Percentiles rank a stretch among this genome's conserved stretches.
Conservation (phyloP, 2,113 vertebrate genomes). For the Apteryx owenii region DNA sequence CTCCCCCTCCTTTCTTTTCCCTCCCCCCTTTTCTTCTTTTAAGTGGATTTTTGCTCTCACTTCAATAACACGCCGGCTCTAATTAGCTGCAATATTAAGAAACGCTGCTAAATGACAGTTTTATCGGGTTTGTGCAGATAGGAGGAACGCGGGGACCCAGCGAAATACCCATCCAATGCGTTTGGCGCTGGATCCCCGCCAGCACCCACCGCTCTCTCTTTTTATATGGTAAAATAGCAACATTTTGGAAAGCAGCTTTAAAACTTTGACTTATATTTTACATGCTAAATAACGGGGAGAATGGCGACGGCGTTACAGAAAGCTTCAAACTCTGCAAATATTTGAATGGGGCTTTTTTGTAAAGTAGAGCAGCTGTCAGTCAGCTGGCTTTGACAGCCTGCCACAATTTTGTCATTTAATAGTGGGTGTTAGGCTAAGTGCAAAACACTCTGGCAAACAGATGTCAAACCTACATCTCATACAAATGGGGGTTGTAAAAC, state of each 20-base stretch:
- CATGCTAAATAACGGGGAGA: slow-evolving; percentile 77
- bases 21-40: slow-evolving; percentile 12
- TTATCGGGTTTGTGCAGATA: slow-evolving; percentile 62
- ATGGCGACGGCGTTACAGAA: slow-evolving; percentile 73
- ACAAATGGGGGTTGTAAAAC: slow-evolving; percentile 76
- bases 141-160: slow-evolving; percentile 55
- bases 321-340: slow-evolving; percentile 80
- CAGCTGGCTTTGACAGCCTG: slow-evolving; percentile 91
- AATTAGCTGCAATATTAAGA: slow-evolving; percentile 55
- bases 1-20: neutral
- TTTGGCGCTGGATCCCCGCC: slow-evolving; percentile 55
- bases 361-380: slow-evolving; percentile 85
- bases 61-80: slow-evolving; percentile 52
- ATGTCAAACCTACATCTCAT: slow-evolving; percentile 83
- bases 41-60: slow-evolving; percentile 61
- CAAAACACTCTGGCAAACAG: slow-evolving; percentile 86
- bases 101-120: slow-evolving; percentile 50
- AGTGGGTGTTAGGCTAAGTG: slow-evolving; percentile 83
- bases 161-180: neutral
- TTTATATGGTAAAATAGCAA: slow-evolving; percentile 76
- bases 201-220: slow-evolving; percentile 53
- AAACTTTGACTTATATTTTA: slow-evolving; percentile 81
- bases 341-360: slow-evolving; percentile 81
- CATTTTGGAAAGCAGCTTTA: slow-evolving; percentile 76
- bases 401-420: slow-evolving; percentile 84